Evolutionary conservation across 2,888 invertebrate species (phyloP).

Genomic region (Drosophila villosipedis): DNA sequence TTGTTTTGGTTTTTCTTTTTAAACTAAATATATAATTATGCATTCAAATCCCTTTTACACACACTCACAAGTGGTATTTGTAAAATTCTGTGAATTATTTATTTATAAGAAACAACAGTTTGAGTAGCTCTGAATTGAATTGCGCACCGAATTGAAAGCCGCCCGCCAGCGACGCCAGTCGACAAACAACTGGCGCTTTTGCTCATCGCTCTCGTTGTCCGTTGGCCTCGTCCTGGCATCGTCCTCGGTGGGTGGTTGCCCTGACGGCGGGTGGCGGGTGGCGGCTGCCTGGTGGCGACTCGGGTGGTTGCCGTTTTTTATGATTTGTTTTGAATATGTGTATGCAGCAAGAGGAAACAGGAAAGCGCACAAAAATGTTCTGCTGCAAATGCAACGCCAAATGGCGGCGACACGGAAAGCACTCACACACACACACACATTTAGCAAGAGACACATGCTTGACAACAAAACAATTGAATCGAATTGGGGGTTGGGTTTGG

Average conservation of each 20-base stretch:
- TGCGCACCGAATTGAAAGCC: conserved; percentile 41
- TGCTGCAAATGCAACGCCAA: conserved; percentile 59
- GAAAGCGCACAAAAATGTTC: conserved; percentile 61
- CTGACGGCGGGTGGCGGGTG: conserved; percentile 45
- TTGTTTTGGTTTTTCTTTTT: conserved; percentile 18
- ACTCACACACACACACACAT: conserved; percentile 28
- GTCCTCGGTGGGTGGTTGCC: conserved; percentile 39
- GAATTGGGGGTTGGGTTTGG: conserved; percentile 2
- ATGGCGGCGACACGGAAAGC: conserved; percentile 54
- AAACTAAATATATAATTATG: conserved; percentile 8
- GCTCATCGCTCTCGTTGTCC: conserved; percentile 25
- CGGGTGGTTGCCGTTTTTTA: conserved; percentile 53
- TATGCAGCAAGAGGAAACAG: conserved; percentile 67
- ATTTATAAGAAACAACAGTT: conserved; percentile 19
- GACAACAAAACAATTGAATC: conserved; percentile 56
- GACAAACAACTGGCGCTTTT: conserved; percentile 71
- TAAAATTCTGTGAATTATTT: conserved; percentile 50
- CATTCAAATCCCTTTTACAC: conserved; percentile 3
- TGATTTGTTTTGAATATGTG: conserved; percentile 77
- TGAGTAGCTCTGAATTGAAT: conserved; percentile 12
- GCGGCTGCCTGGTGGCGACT: conserved; percentile 18
- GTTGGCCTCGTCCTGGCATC: conserved; percentile 44
- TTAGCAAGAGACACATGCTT: conserved; percentile 44
- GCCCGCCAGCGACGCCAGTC: conserved; percentile 74
- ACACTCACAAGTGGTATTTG: conserved; percentile 20